Base-by-base conservation (phyloP, 2,113 vertebrate species). In the Delphinus delphis region DNA sequence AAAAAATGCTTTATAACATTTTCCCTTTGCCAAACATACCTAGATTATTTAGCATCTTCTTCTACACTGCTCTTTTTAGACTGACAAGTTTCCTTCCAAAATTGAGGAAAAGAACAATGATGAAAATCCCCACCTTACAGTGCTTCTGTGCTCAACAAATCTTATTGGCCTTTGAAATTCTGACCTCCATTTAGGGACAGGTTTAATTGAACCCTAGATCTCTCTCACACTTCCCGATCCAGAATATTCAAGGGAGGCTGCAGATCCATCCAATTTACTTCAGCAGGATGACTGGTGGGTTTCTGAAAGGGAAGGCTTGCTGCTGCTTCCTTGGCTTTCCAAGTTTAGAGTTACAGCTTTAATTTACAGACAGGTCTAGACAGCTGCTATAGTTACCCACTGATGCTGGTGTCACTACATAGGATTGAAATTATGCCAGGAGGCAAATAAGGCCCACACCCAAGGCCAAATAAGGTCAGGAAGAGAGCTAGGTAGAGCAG, bases 161-260 rank as follows among this genome's bases (percentile, higher is more conserved):
- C 63, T 67, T 50, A 68, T 63, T 50, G 71, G 33, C 85, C 80
- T 96, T 68, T 90, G 74, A 98, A 93, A 96, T 81, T 84, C 83
- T 97, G 47, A 60, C 44, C 80, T 94, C 63, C 12, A 44, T 36
- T 60, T 62, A 41, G 53, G n/a, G 28, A 89, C n/a, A 44, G 15
- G 44, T 80, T 82, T 91, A 79, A 84, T 18, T 76, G 25, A 17
- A 44, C 55, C n/a, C 67, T 44, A 20, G 67, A 26, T 62, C 18
- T 28, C 41, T 44, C 38, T 92, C 63, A 44, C 21, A 71, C 25
- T 31, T 79, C 44, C 60, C 26, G 4, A 58, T 70, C 77, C 25
- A 79, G 47, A 28, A 76, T 36, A 67, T 10, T 11, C 41, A 18
- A 68, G 60, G 15, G 23, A 82, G 28, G 6, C 7, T 68, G 4